Evolutionary conservation across 2,797 vertebrate genomes (phyloP), one percentile per base, ranked within the genome.

Genomic region (Euphonia xanthogaster): DNA sequence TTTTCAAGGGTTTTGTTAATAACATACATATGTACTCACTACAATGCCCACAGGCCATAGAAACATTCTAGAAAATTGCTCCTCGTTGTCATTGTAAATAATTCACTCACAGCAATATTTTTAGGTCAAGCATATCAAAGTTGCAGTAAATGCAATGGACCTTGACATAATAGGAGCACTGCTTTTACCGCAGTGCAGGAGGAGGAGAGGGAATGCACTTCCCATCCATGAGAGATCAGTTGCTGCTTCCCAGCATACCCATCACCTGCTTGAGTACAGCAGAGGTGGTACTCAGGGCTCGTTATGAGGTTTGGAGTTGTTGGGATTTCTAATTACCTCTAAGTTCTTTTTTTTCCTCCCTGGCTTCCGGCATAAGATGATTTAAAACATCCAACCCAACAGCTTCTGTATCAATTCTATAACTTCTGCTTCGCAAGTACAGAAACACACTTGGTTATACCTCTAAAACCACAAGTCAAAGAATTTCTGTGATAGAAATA

Each of bases 51-150:
- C 12, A n/a, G 73, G 86, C 60, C 53, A 70, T 1, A 35, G 20
- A 82, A 63, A 78, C 62, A 39, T 72, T 90, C 86, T 31, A 73
- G 62, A 92, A 87, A 90, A 93, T 51, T 75, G 63, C 15, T 95
- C 33, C 44, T 75, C 44, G 7, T 39, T 84, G 72, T 75, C 82
- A 84, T 7, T 63, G 66, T 81, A 88, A 96, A 93, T 97, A 90
- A 95, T 88, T 90, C 86, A 88, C 44, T 78, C 35, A 10, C 39
- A 88, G 82, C 50, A 83, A 68, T 86, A 76, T 76, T 93, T 95
- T 95, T 70, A 96, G 90, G 88, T 94, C 88, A 94, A 53, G 90
- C 77, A 79, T 74, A 92, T 92, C 90, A 87, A 85, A 95, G 71
- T 45, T 44, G 39, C 71, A 90, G 60, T 39, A 66, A 82, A 89